Percentiles rank a stretch among this genome's conserved stretches.
These are phyloP conservation scores for Natator depressus DNA, from an alignment of 2,113 vertebrate genomes.

Conservation along the genomic window DNA sequence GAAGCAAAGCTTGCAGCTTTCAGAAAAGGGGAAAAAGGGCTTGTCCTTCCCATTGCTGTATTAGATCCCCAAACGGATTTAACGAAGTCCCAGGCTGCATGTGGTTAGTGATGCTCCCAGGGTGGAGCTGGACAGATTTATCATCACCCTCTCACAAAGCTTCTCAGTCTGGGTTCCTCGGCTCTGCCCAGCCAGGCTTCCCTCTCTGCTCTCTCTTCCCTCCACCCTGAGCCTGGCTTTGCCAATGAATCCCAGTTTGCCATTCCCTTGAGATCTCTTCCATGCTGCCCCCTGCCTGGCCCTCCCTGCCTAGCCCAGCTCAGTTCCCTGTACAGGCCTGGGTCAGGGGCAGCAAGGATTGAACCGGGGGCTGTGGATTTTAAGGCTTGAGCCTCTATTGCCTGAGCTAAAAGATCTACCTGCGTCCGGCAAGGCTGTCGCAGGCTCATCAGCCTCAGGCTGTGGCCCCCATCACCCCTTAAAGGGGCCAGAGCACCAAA, in stretches of 20 bases:
- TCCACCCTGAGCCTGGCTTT: background rate
- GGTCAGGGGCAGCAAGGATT: fast-evolving
- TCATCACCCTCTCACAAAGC: fast-evolving
- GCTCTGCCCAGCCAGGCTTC: background rate
- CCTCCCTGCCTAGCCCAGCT: background rate
- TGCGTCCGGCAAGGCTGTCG: background rate
- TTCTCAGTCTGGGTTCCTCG: no score
- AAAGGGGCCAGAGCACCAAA: background rate
- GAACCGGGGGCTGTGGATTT: background rate
- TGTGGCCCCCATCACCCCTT: background rate
- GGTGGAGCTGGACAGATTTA: background rate
- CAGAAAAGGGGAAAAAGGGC: background rate
- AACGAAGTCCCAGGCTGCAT: background rate
- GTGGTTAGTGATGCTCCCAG: background rate
- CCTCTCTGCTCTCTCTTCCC: background rate
- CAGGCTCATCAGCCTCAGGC: background rate
- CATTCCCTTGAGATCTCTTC: background rate
- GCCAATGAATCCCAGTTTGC: background rate
- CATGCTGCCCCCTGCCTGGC: background rate
- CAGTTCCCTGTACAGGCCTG: background rate
- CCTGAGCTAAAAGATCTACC: background rate
- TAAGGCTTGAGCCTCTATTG: background rate
- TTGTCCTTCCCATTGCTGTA: background rate
- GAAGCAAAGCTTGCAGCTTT: background rate
- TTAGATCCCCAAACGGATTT: background rate